Evolutionary conservation across 1,140 invertebrate species (phyloP).

Genomic region (Mya arenaria): DNA sequence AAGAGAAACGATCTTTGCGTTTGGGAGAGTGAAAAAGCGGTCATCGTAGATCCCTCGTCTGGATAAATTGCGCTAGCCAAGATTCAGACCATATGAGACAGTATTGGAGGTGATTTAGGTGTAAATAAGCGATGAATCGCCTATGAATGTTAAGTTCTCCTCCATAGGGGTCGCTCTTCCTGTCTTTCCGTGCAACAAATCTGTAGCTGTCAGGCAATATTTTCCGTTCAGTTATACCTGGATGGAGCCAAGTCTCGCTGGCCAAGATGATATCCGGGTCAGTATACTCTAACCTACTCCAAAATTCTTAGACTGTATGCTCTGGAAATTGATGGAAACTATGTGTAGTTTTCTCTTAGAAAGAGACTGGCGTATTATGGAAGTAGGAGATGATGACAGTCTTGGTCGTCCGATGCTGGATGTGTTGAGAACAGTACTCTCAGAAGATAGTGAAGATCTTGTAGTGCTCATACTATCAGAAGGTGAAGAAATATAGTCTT

Average conservation of each 20-base stretch:
- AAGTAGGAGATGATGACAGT: background rate
- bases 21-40: too few species aligned
- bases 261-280: background rate
- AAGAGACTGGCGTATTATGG: background rate
- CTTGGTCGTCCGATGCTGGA: too few species aligned
- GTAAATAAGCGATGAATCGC: too few species aligned
- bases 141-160: background rate
- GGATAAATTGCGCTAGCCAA: too few species aligned
- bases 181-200: background rate
- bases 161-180: background rate
- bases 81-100: too few species aligned
- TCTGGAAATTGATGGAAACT: slow-evolving; percentile 4
- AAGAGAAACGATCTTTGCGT: too few species aligned
- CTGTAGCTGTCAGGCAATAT: slow-evolving; percentile 2
- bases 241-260: background rate
- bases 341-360: slow-evolving; percentile 6
- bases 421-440: background rate
- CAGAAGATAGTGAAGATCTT: background rate
- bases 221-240: background rate
- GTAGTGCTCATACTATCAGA: background rate
- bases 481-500: background rate
- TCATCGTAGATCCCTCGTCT: too few species aligned
- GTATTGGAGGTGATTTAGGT: too few species aligned
- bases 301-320: slow-evolving; percentile 11
- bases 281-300: background rate